A percentile compares a stretch with the other conserved stretches of the same genome.
Conservation (phyloP, 2,113 vertebrate genomes). For the Cheirogaleus medius region DNA sequence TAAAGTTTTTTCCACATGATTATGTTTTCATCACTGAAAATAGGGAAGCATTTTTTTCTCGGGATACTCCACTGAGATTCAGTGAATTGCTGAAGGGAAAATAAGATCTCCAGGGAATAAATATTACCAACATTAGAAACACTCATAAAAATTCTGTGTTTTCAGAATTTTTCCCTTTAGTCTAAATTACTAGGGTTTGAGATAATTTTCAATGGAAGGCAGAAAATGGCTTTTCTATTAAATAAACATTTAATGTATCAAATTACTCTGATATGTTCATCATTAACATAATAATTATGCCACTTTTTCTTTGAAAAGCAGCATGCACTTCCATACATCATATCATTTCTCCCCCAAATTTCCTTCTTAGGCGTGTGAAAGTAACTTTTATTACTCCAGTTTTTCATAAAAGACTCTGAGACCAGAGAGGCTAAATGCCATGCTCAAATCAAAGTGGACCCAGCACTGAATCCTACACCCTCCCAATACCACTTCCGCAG, state of each 20-base stretch:
- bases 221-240: conserved; percentile 36
- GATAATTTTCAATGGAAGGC: conserved; percentile 33
- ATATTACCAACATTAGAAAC: conserved; percentile 3
- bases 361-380: neutral
- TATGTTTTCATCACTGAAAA: conserved; percentile 39
- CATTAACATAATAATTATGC: conserved; percentile 20
- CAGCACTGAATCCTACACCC: neutral
- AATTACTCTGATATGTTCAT: conserved; percentile 1
- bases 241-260: neutral
- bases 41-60: neutral
- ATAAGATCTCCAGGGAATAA: neutral
- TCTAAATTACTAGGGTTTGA: neutral
- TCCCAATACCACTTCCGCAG: neutral
- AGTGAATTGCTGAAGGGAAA: conserved; percentile 8
- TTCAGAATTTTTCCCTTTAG: neutral
- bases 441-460: neutral
- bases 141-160: conserved; percentile 1
- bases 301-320: conserved; percentile 5
- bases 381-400: neutral
- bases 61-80: conserved; percentile 17
- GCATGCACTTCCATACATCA: neutral
- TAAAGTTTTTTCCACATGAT: neutral
- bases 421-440: neutral
- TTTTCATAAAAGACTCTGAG: conserved; percentile 23
- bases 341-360: neutral